Evolutionary conservation across 2,797 vertebrate species (phyloP).

Genomic region (Artibeus lituratus): DNA sequence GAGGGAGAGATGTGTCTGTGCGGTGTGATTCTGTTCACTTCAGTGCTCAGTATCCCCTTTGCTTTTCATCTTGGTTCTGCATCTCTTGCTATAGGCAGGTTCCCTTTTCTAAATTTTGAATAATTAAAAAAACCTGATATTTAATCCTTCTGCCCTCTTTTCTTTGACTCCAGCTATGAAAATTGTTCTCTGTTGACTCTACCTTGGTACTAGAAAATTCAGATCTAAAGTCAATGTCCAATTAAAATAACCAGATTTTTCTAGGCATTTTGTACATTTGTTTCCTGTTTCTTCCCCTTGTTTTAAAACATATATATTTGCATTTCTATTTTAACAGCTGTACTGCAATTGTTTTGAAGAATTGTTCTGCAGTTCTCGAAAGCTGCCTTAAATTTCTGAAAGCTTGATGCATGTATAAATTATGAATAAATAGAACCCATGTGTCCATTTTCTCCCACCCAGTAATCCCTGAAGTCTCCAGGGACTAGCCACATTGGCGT

Average conservation of each 20-base stretch:
- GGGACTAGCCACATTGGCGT: not conserved
- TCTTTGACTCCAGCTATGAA: not conserved
- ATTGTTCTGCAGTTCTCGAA: constrained; percentile 12
- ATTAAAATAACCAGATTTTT: not conserved
- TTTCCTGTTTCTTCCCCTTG: not conserved
- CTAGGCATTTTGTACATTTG: not conserved
- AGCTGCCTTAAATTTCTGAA: not conserved
- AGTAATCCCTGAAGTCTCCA: not conserved
- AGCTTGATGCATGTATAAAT: constrained; percentile 19
- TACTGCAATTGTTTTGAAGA: not conserved
- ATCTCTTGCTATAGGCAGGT: not conserved
- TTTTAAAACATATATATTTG: not conserved
- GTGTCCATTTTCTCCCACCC: not conserved
- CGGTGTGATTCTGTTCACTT: too few species aligned
- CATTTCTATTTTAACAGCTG: constrained; percentile 36
- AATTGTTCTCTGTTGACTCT: not conserved
- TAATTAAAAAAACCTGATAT: not conserved
- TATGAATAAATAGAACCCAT: not conserved
- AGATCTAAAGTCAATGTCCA: not conserved
- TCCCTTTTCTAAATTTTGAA: not conserved
- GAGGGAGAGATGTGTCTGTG: not conserved
- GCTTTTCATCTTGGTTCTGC: not conserved
- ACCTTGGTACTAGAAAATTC: not conserved
- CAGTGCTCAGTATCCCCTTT: not conserved
- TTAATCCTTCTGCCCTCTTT: not conserved